Evolutionary conservation across 2,113 vertebrate species (phyloP).

Genomic region (Paradoxurus hermaphroditus): DNA sequence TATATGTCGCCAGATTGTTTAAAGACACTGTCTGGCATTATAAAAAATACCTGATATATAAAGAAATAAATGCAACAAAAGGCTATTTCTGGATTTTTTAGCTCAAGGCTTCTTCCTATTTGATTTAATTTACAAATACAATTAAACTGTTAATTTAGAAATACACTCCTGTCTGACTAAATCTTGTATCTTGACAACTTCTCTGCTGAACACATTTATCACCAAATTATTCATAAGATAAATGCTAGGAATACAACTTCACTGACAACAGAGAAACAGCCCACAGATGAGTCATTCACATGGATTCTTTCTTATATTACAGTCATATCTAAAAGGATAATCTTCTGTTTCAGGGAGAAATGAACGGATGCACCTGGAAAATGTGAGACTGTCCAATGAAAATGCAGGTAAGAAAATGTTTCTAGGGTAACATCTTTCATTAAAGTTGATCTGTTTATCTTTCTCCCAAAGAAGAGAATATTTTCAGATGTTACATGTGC

Average conservation of each 20-base stretch:
- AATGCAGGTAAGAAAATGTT: not conserved
- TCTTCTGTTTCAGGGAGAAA: not conserved
- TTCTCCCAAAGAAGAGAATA: not conserved
- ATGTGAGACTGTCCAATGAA: not conserved
- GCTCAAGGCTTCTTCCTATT: not conserved
- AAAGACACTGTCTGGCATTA: not conserved
- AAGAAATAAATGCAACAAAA: not conserved
- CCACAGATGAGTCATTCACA: not conserved
- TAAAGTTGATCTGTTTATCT: not conserved
- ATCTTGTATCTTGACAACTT: not conserved
- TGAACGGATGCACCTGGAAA: not conserved
- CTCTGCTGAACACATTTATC: not conserved
- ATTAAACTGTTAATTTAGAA: slow-evolving; percentile 21
- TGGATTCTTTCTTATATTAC: not conserved
- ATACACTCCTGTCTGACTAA: not conserved
- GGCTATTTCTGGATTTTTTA: not conserved
- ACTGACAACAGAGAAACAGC: not conserved
- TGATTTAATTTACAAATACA: not conserved
- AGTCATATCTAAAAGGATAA: not conserved
- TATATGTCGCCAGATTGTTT: not conserved
- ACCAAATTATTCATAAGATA: slow-evolving; percentile 32
- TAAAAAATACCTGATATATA: not conserved
- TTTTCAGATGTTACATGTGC: not conserved
- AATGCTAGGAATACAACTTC: not conserved
- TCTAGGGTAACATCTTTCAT: not conserved